Conservation (phyloP, 53 echinoderm and acorn worm species). For the Crossaster papposus region DNA sequence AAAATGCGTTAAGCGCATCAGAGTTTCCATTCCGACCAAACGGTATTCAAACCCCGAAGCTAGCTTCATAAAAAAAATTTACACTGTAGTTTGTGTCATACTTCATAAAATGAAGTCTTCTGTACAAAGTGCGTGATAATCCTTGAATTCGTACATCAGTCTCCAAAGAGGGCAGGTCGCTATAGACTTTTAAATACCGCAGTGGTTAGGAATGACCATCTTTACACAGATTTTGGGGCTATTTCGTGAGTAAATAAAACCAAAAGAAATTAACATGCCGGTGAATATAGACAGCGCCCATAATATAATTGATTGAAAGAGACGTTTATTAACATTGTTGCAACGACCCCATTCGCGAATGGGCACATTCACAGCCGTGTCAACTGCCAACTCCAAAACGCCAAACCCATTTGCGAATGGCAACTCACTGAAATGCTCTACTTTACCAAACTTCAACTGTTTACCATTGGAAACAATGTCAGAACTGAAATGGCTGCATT, state of each 20-base stretch:
- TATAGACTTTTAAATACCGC: not conserved
- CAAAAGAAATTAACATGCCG: no score
- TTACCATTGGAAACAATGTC: not conserved
- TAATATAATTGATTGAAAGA: not conserved
- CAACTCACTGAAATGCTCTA: no score
- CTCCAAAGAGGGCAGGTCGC: not conserved
- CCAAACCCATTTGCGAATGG: not conserved
- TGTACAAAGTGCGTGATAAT: not conserved
- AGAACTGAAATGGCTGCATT: conserved; percentile 21
- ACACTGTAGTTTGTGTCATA: conserved; percentile 3
- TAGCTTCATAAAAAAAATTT: conserved; percentile 9
- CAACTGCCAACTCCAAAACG: not conserved
- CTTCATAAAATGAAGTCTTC: conserved; percentile 42
- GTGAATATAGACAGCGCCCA: not conserved
- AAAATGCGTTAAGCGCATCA: not conserved
- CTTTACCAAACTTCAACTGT: not conserved
- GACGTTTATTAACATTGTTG: not conserved
- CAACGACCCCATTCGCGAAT: not conserved
- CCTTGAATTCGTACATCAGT: not conserved
- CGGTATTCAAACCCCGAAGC: not conserved
- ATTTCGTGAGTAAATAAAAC: not conserved
- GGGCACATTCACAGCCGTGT: not conserved
- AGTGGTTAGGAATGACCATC: not conserved
- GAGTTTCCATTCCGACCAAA: not conserved
- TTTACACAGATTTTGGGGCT: not conserved